Base-by-base conservation (phyloP, 2,888 invertebrate species). In the Lamellibrachia columna region DNA sequence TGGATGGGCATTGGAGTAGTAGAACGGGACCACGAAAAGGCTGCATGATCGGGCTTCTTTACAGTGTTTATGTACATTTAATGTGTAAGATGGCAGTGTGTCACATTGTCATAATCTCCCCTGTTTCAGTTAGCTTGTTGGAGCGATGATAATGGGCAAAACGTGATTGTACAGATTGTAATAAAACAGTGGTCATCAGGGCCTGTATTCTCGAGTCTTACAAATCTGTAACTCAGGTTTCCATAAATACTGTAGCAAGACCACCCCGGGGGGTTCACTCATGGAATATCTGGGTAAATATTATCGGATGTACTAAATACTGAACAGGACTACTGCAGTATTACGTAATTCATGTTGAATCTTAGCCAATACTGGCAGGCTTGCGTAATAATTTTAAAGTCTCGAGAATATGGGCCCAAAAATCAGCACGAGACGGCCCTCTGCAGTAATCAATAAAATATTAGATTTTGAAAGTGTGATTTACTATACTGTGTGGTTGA, bases 11-110 rank as follows among this genome's bases (percentile, higher is more conserved):
- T 40, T 40, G 40, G 40, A 0, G 40, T 93, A 94, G 55, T 53
- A 93, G 28, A 93, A 93, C 53, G 94, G 93, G 92, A 93, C 90
- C 91, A 93, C 92, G 53, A 93, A 93, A 90, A 93, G 93, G 60
- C 60, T 94, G 8, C 60, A 93, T 90, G 93, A 94, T 53, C 93
- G 94, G 93, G 92, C 90, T 28, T 92, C 40, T 60, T 75, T 22
- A 28, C 28, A 58, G 58, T 52, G 52, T 53, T 91, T 40, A 91
- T 53, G 53, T 91, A 91, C 53, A 55, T 55, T 91, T 91, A 55
- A 91, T 7, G 11, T 15, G n/a, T 22, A 8, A 11, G 52, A 11
- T 11, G 53, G 11, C 52, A 40, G 52, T 11, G 75, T 3, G 75
- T 75, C 22, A 15, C 22, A 22, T 75, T 22, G 75, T 22, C 15